Evolutionary conservation across 2,113 vertebrate genomes (phyloP), one percentile per base, ranked within the genome.

Genomic region (Pseudorhombus dupliciocellatus): DNA sequence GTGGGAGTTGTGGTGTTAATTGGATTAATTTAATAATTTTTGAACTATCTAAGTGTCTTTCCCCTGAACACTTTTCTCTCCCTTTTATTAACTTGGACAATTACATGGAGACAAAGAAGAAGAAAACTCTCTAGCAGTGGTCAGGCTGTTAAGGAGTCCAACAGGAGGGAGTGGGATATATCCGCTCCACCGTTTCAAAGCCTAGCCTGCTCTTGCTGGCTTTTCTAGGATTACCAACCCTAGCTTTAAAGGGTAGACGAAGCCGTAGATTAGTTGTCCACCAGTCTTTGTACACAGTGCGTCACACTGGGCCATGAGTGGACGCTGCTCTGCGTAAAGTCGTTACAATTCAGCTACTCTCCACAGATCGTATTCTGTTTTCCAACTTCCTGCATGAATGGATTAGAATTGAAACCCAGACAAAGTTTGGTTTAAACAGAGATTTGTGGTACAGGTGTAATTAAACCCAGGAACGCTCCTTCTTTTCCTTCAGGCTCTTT

Each of bases 1-100:
- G 48, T 10, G 48, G 46, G 53, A 54, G 67, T 58, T 61, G 53
- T 22, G 57, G 37, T 66, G 22, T 63, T 58, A 57, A 67, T 52
- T 5, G 30, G 30, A 66, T 66, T 56, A 14, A 26, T 70, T 15
- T 46, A 52, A 37, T 4, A n/a, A 25, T 20, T 61, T 37, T 30
- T 59, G 4, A 42, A 52, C 7, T 21, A 46, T 61, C 5, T 58
- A 58, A 51, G 28, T 44, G 2, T 70, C 51, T 22, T 52, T 52
- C 20, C 14, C 64, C 15, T 21, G 42, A 51, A 21, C 21, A 51
- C 6, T 10, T 51, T 5, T 18, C 2, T 16, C 4, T 44, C 42
- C 16, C 12, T 44, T 44, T 44, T 44, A 16, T 40, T 40, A 10
- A 40, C 16, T 44, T 44, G 31, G 31, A 34, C 10, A 34, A 34